phyloP scores from a whole-genome alignment of 2,888 invertebrate genomes.

The Lamellibrachia columna region DNA sequence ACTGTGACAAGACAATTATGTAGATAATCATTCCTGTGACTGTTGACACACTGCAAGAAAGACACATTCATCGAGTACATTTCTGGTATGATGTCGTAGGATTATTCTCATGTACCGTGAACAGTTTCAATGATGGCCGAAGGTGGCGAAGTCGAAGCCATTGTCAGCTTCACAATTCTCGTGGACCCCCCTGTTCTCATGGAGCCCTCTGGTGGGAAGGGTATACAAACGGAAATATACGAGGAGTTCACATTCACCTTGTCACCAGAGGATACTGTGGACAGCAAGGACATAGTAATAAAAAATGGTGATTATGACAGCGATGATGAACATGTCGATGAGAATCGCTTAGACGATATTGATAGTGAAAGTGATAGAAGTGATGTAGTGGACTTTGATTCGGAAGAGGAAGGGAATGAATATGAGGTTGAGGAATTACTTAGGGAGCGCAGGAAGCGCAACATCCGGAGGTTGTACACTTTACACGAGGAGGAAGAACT shows the following conservation, averaged over 20 bases:
- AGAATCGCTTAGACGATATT: background rate
- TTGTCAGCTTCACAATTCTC: background rate
- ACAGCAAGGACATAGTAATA: background rate
- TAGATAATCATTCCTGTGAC: background rate
- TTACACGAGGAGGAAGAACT: background rate
- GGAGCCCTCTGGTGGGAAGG: background rate
- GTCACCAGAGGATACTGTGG: background rate
- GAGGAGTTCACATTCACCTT: background rate
- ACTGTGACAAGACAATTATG: background rate
- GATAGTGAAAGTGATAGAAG: background rate
- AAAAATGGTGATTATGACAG: background rate
- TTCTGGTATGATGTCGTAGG: background rate
- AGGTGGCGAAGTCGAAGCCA: background rate
- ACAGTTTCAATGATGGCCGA: background rate
- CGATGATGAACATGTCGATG: background rate
- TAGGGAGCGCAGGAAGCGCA: background rate
- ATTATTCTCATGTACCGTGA: background rate
- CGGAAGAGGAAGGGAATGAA: background rate
- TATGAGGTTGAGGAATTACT: conserved; percentile 1
- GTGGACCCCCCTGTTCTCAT: background rate
- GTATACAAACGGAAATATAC: background rate
- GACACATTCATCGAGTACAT: background rate
- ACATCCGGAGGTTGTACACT: background rate
- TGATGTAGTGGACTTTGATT: background rate
- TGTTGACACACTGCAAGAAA: background rate